Evolutionary conservation across 2,113 vertebrate genomes (phyloP).

Genomic region (Columba janthina): DNA sequence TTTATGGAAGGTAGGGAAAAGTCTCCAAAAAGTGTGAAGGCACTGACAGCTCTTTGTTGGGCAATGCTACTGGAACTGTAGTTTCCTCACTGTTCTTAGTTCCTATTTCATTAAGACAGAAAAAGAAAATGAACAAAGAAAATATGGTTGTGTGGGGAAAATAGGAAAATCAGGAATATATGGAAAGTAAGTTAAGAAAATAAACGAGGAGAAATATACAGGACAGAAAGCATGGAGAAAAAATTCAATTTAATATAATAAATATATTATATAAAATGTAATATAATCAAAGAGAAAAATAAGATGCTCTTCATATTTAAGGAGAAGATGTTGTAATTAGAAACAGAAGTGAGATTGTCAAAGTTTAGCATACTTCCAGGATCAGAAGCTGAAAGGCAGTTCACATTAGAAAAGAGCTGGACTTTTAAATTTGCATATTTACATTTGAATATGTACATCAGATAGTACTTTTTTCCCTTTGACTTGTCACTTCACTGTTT

Average conservation of each 20-base stretch:
- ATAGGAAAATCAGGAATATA: background rate
- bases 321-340: background rate
- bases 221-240: background rate
- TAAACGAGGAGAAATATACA: background rate
- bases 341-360: background rate
- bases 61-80: background rate
- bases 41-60: background rate
- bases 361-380: background rate
- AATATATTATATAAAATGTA: background rate
- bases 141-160: background rate
- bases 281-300: background rate
- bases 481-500: background rate
- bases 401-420: background rate
- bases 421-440: background rate
- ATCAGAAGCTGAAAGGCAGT: background rate
- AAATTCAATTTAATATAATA: background rate
- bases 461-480: background rate
- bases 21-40: background rate
- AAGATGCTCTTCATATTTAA: background rate
- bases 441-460: background rate
- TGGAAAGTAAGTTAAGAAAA: background rate
- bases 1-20: background rate
- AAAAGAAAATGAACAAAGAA: background rate
- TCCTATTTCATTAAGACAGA: background rate
- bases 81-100: background rate